Evolutionary conservation across 2,888 invertebrate species (phyloP).

Genomic region (Caenorhabditis sp.): DNA sequence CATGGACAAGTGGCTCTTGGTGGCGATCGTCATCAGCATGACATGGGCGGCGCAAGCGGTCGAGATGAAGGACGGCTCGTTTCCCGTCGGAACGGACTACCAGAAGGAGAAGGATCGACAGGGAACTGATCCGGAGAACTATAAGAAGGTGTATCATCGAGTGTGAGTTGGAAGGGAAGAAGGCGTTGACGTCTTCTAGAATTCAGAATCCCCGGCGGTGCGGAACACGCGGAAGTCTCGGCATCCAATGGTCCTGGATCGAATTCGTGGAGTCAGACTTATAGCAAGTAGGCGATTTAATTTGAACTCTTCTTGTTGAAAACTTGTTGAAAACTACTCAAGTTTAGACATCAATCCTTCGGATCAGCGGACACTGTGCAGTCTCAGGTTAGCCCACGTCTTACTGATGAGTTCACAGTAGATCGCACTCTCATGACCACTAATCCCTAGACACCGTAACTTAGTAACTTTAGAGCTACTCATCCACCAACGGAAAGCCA

Average conservation of each 20-base stretch:
- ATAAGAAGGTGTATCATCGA: constrained; percentile 53
- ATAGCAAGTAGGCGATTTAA: constrained; percentile 56
- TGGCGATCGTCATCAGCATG: no score
- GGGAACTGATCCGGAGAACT: constrained; percentile 46
- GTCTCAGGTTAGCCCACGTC: constrained; percentile 40
- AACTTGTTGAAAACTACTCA: no score
- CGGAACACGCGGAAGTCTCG: constrained; percentile 51
- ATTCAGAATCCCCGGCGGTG: constrained; percentile 57
- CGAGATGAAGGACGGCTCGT: constrained; percentile 43
- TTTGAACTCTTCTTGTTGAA: no score
- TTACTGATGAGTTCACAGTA: background rate
- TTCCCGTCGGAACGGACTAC: constrained; percentile 44
- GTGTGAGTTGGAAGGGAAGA: constrained; percentile 25
- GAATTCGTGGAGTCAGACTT: constrained; percentile 53
- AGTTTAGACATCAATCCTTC: constrained; percentile 45
- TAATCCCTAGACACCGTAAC: background rate
- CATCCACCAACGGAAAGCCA: constrained; percentile 16
- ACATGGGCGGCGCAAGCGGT: no score
- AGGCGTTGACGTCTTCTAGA: background rate
- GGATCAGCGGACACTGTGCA: constrained; percentile 44
- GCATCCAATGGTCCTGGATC: constrained; percentile 47
- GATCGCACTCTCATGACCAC: background rate
- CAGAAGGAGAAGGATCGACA: constrained; percentile 29
- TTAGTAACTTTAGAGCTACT: constrained; percentile 53
- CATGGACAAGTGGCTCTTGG: constrained; percentile 35